Percentiles rank a stretch among this genome's conserved stretches.
phyloP scores from a whole-genome alignment of 2,888 invertebrate genomes.

The Perdita meconis region DNA sequence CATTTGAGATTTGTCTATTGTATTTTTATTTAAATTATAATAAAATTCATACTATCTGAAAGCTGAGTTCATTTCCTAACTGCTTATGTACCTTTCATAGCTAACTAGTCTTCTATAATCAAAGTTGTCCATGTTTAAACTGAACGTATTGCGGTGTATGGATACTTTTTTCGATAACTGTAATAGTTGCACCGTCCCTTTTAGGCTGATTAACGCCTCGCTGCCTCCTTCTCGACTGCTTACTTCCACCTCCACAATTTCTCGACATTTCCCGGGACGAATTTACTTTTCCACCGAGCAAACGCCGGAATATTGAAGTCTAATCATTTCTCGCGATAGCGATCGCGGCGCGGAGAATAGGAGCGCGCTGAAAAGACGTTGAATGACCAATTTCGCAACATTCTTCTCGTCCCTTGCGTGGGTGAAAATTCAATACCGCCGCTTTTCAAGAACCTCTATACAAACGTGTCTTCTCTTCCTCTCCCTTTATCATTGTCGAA shows the following conservation, averaged over 20 bases:
- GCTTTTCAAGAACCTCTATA: too few relatives aligned
- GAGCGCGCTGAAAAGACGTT: not conserved
- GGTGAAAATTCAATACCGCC: not conserved
- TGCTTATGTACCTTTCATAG: too few relatives aligned
- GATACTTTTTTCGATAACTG: too few relatives aligned
- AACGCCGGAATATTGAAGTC: not conserved
- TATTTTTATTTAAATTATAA: too few relatives aligned
- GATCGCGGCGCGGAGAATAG: not conserved
- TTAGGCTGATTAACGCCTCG: slow-evolving; percentile 37
- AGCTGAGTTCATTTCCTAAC: too few relatives aligned
- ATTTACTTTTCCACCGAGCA: slow-evolving; percentile 24
- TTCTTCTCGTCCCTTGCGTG: not conserved
- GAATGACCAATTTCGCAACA: slow-evolving; percentile 1
- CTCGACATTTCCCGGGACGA: not conserved
- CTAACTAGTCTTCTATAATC: too few relatives aligned
- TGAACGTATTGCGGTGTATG: too few relatives aligned
- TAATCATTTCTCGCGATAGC: not conserved
- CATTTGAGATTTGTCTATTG: too few relatives aligned
- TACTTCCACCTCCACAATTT: not conserved
- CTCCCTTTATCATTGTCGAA: not conserved
- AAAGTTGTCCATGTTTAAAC: too few relatives aligned
- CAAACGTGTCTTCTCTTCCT: not conserved
- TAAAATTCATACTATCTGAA: too few relatives aligned
- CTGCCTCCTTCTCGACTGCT: not conserved
- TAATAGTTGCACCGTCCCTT: slow-evolving; percentile 21